Evolutionary conservation across 2,888 invertebrate species (phyloP), one percentile per base, ranked within the genome.

Genomic region (Ennomos quercinarius): DNA sequence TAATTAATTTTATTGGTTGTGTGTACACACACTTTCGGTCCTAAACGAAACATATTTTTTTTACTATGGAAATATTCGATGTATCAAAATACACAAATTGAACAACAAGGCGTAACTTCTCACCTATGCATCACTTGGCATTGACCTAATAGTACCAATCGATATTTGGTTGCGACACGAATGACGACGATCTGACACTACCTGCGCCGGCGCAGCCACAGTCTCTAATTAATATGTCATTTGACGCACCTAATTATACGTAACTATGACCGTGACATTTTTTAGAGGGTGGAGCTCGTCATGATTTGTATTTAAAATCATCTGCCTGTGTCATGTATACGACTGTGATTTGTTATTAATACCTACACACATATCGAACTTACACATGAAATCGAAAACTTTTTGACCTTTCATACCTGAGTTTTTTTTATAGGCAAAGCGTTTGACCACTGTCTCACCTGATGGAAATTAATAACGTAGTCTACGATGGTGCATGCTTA

Each of bases 121-220:
- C 35, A 40, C 48, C 41, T 49, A 51, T 59, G 59, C 46, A 57
- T 63, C 65, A 68, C 57, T 70, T 78, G 89, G 80, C 89, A 89
- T 84, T 89, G 89, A 82, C 89, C 89, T 76, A 85, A 73, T 74
- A 85, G 61, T 61, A 64, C 72, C 76, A 78, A 84, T 86, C 84
- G 85, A 89, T 88, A 86, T 84, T 85, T 70, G 80, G 83, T 89
- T 89, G 81, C 89, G 80, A 81, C 86, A 83, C 72, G 34, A 72
- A 78, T 80, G 84, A 84, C 83, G 83, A 78, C 60, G 60, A 64
- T 66, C 58, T 67, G 66, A 57, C 62, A 67, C 66, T 64, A 68
- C 47, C 57, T 58, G 64, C 63, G 66, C 58, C 39, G 41, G 54
- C 61, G 57, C 64, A 70, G 41, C 10, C 54, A 36, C 41, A 66